A percentile compares a stretch with the other conserved stretches of the same genome.
Conservation (phyloP, 2,888 invertebrate species). For the Lingula anatina region DNA sequence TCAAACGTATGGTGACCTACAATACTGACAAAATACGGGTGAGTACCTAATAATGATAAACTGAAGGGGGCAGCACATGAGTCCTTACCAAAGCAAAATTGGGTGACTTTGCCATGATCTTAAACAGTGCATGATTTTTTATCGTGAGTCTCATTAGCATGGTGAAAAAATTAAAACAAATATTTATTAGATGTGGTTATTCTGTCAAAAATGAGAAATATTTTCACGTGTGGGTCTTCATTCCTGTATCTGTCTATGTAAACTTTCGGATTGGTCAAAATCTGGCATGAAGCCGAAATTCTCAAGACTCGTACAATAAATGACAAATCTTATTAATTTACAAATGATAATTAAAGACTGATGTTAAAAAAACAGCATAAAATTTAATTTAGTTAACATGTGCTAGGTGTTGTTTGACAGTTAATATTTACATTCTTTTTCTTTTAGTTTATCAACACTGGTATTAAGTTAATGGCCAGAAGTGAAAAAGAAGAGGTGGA, state of each 20-base stretch:
- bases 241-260: background rate
- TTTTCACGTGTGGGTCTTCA: too few relatives aligned
- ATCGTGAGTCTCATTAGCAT: too few relatives aligned
- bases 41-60: conserved; percentile 8
- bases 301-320: background rate
- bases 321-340: too few relatives aligned
- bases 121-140: too few relatives aligned
- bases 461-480: conserved; percentile 88
- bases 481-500: conserved; percentile 85
- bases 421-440: background rate
- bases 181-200: too few relatives aligned
- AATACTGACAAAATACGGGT: conserved; percentile 74
- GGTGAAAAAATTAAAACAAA: background rate
- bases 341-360: too few relatives aligned
- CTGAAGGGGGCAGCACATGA: background rate
- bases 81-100: background rate
- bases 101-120: too few relatives aligned
- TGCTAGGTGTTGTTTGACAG: background rate
- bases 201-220: too few relatives aligned
- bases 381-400: too few relatives aligned
- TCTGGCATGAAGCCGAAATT: background rate
- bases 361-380: too few relatives aligned
- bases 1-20: conserved; percentile 72
- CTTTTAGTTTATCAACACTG: conserved; percentile 85
- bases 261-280: background rate